Conservation (phyloP, 2,888 invertebrate species). For the Antheraea yamamai region DNA sequence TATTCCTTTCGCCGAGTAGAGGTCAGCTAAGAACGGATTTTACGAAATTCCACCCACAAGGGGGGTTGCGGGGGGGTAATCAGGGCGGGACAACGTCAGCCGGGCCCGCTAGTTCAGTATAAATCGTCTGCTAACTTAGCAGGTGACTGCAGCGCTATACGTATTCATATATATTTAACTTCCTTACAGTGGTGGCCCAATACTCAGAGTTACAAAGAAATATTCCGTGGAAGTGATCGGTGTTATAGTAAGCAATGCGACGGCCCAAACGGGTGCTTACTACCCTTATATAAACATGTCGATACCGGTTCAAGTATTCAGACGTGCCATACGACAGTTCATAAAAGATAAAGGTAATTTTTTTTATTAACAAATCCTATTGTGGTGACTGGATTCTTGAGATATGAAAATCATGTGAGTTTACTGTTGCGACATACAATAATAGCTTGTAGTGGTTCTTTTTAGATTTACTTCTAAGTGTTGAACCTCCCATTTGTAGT, state of each 20-base stretch:
- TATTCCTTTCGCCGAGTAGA: too few species aligned
- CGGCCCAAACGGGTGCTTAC: slow-evolving; percentile 70
- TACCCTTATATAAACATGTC: slow-evolving; percentile 84
- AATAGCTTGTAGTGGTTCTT: too few species aligned
- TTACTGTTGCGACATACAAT: too few species aligned
- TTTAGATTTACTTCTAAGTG: too few species aligned
- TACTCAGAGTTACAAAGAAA: slow-evolving; percentile 67
- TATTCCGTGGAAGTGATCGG: slow-evolving; percentile 71
- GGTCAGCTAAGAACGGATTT: too few species aligned
- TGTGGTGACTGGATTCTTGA: background rate
- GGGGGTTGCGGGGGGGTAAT: too few species aligned
- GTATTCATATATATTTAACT: background rate
- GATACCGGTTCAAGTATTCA: slow-evolving; percentile 76
- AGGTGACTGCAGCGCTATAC: too few species aligned
- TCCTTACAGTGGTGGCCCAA: slow-evolving; percentile 81
- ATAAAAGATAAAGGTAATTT: slow-evolving; percentile 69
- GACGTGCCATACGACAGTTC: slow-evolving; percentile 61
- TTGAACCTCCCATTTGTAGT: too few species aligned
- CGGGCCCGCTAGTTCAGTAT: too few species aligned
- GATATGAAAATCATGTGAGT: background rate
- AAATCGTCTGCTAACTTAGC: too few species aligned
- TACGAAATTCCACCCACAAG: too few species aligned
- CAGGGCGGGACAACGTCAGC: too few species aligned
- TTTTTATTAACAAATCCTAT: background rate
- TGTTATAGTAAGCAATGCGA: slow-evolving; percentile 83